Percentiles rank a stretch among this genome's conserved stretches.
Evolutionary conservation across 2,888 invertebrate genomes (phyloP).

Genomic region (Nomada goodeniana): DNA sequence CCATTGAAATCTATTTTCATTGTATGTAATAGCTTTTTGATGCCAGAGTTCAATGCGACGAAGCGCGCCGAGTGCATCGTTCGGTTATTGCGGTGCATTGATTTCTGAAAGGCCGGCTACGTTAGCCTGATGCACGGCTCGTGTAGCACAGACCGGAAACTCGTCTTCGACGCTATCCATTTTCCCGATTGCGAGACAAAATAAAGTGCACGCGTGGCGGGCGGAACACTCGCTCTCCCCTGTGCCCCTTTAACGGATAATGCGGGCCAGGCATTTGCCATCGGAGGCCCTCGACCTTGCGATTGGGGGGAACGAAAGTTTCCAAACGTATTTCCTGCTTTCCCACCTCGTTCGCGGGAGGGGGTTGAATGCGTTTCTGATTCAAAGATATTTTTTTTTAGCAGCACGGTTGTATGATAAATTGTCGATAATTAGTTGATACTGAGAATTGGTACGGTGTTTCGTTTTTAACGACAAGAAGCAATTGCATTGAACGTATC

Average conservation of each 20-base stretch:
- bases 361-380: no score
- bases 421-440: no score
- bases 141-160: slow-evolving; percentile 27
- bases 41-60: slow-evolving; percentile 52
- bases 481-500: no score
- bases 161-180: slow-evolving; percentile 48
- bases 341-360: no score
- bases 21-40: slow-evolving; percentile 65
- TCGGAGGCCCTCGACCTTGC: neutral
- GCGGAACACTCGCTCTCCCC: slow-evolving; percentile 9
- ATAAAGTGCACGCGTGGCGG: slow-evolving; percentile 38
- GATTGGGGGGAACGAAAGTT: neutral
- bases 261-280: slow-evolving; percentile 11
- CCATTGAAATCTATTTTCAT: slow-evolving; percentile 62
- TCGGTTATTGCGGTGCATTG: slow-evolving; percentile 62
- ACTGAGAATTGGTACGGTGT: no score
- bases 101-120: slow-evolving; percentile 53
- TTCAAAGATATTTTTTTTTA: no score
- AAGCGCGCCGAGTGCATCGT: slow-evolving; percentile 51
- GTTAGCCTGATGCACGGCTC: slow-evolving; percentile 32
- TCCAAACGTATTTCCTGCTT: no score
- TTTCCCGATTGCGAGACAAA: slow-evolving; percentile 52
- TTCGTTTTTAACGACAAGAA: no score
- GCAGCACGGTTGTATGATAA: no score
- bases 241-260: slow-evolving; percentile 20